A percentile compares a stretch with the other conserved stretches of the same genome.
Conservation (phyloP, 2,797 vertebrate genomes). For the Neosilurus mollespiculum region DNA sequence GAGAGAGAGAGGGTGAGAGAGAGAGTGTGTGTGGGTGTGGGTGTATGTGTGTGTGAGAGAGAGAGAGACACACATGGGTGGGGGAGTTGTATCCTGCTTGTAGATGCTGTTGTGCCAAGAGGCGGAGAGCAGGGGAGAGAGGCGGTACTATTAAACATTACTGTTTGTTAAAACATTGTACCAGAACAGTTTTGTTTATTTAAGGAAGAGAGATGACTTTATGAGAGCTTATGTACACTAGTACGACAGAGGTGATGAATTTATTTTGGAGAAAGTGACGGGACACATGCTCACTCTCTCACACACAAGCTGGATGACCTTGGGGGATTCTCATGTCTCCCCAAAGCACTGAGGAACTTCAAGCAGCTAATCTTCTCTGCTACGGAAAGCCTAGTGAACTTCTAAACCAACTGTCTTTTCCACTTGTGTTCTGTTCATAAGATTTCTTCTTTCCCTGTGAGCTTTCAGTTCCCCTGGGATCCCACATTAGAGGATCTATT, state of each 20-base stretch:
- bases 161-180: constrained; percentile 65
- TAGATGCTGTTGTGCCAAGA: constrained; percentile 71
- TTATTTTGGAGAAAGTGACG: constrained; percentile 70
- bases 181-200: constrained; percentile 69
- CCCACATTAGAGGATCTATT: constrained; percentile 16
- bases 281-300: constrained; percentile 53
- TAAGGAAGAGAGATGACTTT: constrained; percentile 28
- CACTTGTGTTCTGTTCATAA: not conserved
- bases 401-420: constrained; percentile 12
- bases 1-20: not conserved
- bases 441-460: constrained; percentile 4
- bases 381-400: constrained; percentile 6
- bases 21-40: constrained; percentile 4
- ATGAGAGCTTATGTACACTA: constrained; percentile 47
- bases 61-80: constrained; percentile 35
- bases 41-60: constrained; percentile 24
- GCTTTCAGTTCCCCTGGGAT: constrained; percentile 17
- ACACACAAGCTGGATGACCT: constrained; percentile 16
- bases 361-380: constrained; percentile 27
- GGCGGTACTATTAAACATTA: constrained; percentile 61
- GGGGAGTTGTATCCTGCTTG: constrained; percentile 64
- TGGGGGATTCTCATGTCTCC: constrained; percentile 59
- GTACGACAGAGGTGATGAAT: constrained; percentile 75
- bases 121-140: constrained; percentile 64
- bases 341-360: constrained; percentile 49